Percentiles rank a stretch among this genome's conserved stretches.
Conservation (phyloP, 2,797 vertebrate genomes). For the Falco biarmicus region DNA sequence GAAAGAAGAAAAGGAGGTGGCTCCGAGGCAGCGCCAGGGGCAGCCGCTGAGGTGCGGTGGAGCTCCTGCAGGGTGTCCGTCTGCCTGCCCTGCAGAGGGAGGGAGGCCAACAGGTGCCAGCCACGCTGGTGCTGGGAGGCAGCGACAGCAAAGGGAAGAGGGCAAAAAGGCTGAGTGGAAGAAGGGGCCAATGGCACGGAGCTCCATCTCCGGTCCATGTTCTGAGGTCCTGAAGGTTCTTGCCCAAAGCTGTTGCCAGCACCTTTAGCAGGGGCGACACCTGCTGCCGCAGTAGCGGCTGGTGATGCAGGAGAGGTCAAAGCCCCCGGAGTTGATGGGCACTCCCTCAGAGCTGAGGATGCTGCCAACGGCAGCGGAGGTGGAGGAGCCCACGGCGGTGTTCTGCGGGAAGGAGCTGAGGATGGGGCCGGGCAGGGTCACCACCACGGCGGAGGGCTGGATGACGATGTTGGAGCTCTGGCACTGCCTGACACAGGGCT, state of each 20-base stretch:
- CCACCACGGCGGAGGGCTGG: too few species aligned
- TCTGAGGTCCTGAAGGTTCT: not conserved
- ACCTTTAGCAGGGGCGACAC: too few species aligned
- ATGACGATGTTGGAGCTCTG: too few species aligned
- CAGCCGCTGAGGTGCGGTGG: accelerated
- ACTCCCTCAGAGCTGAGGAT: too few species aligned
- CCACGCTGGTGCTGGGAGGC: accelerated
- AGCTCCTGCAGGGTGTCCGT: not conserved
- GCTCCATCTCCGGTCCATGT: not conserved
- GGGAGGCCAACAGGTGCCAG: accelerated
- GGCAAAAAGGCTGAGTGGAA: not conserved
- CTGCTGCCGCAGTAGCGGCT: too few species aligned
- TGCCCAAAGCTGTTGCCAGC: accelerated
- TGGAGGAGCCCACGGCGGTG: too few species aligned
- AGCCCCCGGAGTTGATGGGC: too few species aligned
- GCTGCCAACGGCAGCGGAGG: too few species aligned
- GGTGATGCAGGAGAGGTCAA: too few species aligned
- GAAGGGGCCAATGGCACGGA: not conserved
- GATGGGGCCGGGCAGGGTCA: too few species aligned
- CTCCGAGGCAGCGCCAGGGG: not conserved
- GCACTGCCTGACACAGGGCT: too few species aligned
- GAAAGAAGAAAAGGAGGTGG: not conserved
- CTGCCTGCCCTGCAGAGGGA: not conserved
- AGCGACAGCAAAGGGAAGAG: not conserved
- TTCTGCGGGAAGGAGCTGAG: too few species aligned